phyloP scores from a whole-genome alignment of 2,797 vertebrate species.

The Vultur gryphus region DNA sequence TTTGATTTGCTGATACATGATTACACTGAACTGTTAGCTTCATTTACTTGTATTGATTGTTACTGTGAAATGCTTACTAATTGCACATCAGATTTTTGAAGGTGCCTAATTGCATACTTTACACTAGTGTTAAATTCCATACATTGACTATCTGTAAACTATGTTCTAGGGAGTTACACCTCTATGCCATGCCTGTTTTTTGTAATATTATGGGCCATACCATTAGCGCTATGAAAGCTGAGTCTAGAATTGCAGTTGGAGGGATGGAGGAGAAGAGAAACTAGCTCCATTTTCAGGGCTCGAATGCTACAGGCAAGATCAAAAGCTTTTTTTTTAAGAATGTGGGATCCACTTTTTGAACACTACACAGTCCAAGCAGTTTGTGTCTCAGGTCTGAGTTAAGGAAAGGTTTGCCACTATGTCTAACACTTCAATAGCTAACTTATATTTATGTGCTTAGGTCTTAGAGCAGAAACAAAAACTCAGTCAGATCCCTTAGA shows the following conservation, averaged over 20 bases:
- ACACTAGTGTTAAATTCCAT: background rate
- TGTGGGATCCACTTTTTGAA: background rate
- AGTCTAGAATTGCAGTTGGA: background rate
- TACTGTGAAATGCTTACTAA: constrained; percentile 45
- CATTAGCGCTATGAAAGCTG: background rate
- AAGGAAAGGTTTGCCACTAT: background rate
- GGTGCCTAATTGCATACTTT: constrained; percentile 10
- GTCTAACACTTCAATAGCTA: background rate
- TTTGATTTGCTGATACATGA: constrained; percentile 39
- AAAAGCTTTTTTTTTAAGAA: background rate
- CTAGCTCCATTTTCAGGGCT: background rate
- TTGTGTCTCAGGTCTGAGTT: background rate
- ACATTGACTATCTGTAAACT: background rate
- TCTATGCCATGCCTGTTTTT: background rate
- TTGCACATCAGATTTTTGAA: constrained; percentile 46
- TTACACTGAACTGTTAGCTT: constrained; percentile 30
- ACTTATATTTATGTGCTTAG: background rate
- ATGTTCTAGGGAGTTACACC: background rate
- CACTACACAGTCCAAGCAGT: background rate
- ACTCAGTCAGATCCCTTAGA: background rate
- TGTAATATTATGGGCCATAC: background rate
- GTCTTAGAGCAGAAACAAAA: background rate
- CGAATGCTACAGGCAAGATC: background rate
- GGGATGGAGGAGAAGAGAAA: background rate
- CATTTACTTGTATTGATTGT: constrained; percentile 47